These are phyloP conservation scores for Rugalucina vietnamica DNA, from an alignment of 2,888 invertebrate species.

Conservation along the genomic window DNA sequence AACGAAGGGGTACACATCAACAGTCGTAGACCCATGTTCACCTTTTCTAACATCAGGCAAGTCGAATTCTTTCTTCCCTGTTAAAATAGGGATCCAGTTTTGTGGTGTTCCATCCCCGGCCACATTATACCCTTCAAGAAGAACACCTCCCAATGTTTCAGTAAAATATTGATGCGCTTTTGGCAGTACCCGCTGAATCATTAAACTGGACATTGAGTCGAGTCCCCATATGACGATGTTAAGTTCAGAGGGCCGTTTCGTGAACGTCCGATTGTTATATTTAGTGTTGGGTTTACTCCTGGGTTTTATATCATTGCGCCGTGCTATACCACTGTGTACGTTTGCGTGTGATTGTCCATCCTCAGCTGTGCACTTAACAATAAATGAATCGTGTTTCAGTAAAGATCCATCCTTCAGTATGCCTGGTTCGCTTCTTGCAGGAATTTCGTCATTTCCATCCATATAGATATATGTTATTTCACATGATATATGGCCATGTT, in stretches of 20 bases:
- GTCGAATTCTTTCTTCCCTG: slow-evolving; percentile 92
- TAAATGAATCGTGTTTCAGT: slow-evolving; percentile 76
- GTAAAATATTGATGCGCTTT: slow-evolving; percentile 74
- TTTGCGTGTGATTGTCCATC: slow-evolving; percentile 87
- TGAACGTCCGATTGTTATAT: background rate
- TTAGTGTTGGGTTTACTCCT: background rate
- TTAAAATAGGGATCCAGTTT: slow-evolving; percentile 93
- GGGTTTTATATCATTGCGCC: background rate
- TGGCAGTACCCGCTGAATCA: slow-evolving; percentile 83
- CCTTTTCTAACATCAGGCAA: slow-evolving; percentile 92
- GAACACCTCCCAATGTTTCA: slow-evolving; percentile 70
- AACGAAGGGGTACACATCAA: slow-evolving; percentile 91
- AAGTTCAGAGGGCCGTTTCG: slow-evolving; percentile 71
- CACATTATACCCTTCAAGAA: slow-evolving; percentile 88
- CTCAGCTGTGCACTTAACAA: slow-evolving; percentile 72
- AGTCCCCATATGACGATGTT: slow-evolving; percentile 94
- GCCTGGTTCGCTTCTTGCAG: slow-evolving; percentile 58
- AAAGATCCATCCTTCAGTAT: slow-evolving; percentile 65
- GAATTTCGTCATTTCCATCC: slow-evolving; percentile 67
- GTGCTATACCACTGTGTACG: slow-evolving; percentile 87
- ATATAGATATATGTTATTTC: slow-evolving; percentile 86
- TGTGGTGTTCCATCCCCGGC: slow-evolving; percentile 84
- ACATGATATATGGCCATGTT: slow-evolving; percentile 82
- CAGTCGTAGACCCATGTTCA: slow-evolving; percentile 87
- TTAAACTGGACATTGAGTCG: slow-evolving; percentile 94